Conservation (phyloP, 1,140 invertebrate species). For the Scaptomyza graminum region DNA sequence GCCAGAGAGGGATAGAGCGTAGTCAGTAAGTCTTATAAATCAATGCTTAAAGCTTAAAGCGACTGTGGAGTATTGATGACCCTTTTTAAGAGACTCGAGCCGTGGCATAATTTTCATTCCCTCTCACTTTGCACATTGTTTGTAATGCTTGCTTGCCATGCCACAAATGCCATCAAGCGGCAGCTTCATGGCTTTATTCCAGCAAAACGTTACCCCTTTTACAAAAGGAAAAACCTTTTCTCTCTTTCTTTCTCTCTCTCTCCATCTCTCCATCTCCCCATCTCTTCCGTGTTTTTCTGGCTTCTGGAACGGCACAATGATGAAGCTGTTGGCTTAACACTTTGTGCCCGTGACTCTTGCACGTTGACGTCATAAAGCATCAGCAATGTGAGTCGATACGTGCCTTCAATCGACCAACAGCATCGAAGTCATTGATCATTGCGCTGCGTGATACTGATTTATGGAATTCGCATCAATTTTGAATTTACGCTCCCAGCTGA, state of each 20-base stretch:
- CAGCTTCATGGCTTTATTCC: conserved; percentile 47
- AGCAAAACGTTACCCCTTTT: conserved; percentile 26
- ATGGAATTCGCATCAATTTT: conserved; percentile 67
- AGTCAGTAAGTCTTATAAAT: conserved; percentile 59
- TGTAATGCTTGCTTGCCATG: conserved; percentile 57
- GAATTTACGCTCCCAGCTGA: conserved; percentile 47
- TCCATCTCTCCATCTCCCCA: background rate
- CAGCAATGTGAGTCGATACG: conserved; percentile 57
- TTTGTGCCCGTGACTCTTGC: conserved; percentile 55
- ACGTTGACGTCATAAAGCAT: conserved; percentile 60
- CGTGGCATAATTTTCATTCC: conserved; percentile 39
- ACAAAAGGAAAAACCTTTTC: background rate
- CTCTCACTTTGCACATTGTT: conserved; percentile 55
- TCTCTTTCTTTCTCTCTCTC: background rate
- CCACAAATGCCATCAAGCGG: conserved; percentile 53
- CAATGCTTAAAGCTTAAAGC: conserved; percentile 76
- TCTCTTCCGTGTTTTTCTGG: background rate
- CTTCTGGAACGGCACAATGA: conserved; percentile 43
- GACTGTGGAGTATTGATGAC: conserved; percentile 40
- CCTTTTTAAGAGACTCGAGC: conserved; percentile 2
- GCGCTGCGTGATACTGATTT: conserved; percentile 72
- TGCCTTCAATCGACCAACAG: conserved; percentile 64
- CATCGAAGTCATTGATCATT: conserved; percentile 74
- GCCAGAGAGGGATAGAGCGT: no score
- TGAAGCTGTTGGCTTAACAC: conserved; percentile 71